These are phyloP conservation scores for Verasper variegatus DNA, from an alignment of 2,113 vertebrate genomes.

Conservation along the genomic window DNA sequence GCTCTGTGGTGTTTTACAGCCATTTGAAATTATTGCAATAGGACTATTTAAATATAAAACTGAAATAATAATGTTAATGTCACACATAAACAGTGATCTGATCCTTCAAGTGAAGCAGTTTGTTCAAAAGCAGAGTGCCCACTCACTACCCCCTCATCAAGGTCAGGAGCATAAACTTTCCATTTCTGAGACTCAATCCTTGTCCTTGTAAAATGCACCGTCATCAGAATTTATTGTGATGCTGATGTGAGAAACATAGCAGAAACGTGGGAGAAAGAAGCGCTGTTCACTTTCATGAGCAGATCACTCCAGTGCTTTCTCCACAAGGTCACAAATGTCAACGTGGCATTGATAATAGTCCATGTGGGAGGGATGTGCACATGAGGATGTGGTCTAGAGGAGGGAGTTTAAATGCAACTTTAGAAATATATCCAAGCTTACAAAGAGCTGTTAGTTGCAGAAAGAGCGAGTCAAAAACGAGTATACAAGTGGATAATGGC, in stretches of 20 bases:
- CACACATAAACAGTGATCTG: too few relatives aligned
- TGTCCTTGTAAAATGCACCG: background rate
- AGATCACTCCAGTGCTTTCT: background rate
- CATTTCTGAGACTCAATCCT: background rate
- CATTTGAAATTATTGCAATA: background rate
- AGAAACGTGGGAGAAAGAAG: background rate
- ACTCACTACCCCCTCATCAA: background rate
- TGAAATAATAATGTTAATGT: background rate
- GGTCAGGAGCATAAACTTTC: background rate
- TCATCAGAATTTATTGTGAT: slow-evolving; percentile 1
- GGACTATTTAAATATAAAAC: background rate
- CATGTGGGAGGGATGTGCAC: background rate
- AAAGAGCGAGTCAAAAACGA: too few relatives aligned
- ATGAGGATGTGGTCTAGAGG: too few relatives aligned
- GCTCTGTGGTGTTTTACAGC: background rate
- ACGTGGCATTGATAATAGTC: background rate
- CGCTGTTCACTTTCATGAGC: background rate
- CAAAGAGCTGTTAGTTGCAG: too few relatives aligned
- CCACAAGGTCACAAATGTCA: background rate
- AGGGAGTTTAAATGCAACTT: too few relatives aligned
- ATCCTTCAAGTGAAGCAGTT: too few relatives aligned
- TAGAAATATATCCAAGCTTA: too few relatives aligned
- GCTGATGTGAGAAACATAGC: background rate
- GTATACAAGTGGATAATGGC: too few relatives aligned
- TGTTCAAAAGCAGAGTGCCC: background rate